Evolutionary conservation across 2,888 invertebrate species (phyloP).

Genomic region (Ctena decussata): DNA sequence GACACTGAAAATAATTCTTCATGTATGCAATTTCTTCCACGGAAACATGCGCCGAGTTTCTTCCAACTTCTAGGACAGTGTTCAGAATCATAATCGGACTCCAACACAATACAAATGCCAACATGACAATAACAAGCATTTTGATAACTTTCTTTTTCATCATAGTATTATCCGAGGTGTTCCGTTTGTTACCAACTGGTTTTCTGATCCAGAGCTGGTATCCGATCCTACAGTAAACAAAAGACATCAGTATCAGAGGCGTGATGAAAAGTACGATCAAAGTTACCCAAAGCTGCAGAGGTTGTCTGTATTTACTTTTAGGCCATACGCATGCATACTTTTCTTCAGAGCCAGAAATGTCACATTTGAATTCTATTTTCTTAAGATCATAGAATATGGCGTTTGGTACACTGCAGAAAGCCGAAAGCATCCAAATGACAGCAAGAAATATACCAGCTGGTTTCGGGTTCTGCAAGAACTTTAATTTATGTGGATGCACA

Average conservation of each 20-base stretch:
- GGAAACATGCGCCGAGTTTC: slow-evolving; percentile 22
- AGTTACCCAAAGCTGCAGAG: slow-evolving; percentile 67
- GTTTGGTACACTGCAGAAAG: slow-evolving; percentile 70
- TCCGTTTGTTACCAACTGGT: slow-evolving; percentile 54
- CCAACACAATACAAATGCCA: slow-evolving; percentile 77
- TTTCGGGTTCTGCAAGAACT: slow-evolving; percentile 65
- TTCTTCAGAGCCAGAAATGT: slow-evolving; percentile 9
- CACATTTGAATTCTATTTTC: slow-evolving; percentile 36
- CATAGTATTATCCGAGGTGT: slow-evolving; percentile 65
- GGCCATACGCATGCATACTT: slow-evolving; percentile 60
- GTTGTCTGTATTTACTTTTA: slow-evolving; percentile 51
- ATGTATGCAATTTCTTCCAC: slow-evolving; percentile 37
- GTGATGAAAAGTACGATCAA: slow-evolving; percentile 70
- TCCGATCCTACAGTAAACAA: slow-evolving; percentile 74
- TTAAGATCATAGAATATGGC: slow-evolving; percentile 65
- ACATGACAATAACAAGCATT: slow-evolving; percentile 77
- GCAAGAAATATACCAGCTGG: slow-evolving; percentile 64
- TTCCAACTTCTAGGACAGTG: slow-evolving; percentile 31
- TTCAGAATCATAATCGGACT: slow-evolving; percentile 73
- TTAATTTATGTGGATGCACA: slow-evolving; percentile 75
- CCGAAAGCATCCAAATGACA: slow-evolving; percentile 72
- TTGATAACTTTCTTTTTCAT: slow-evolving; percentile 77
- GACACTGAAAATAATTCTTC: slow-evolving; percentile 73
- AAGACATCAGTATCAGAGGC: slow-evolving; percentile 70
- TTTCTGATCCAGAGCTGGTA: slow-evolving; percentile 73